Percentiles rank a stretch among this genome's conserved stretches.
Evolutionary conservation across 2,888 invertebrate species (phyloP).

Genomic region (Pandemis cinnamomeana): DNA sequence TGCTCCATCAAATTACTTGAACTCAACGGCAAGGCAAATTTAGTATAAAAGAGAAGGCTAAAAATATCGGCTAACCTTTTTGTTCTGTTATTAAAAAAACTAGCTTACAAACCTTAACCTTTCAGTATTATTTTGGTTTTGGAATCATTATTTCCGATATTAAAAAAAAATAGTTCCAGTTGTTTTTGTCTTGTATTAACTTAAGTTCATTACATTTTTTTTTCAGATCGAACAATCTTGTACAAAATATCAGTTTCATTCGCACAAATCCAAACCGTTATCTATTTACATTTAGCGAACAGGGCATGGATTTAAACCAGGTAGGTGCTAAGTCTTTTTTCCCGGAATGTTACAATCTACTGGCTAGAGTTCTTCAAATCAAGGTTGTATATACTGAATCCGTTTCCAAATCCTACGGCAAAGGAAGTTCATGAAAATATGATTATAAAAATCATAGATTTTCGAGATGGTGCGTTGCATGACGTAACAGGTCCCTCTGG

Average conservation of each 20-base stretch:
- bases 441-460: background rate
- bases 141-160: too few relatives aligned
- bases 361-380: too few relatives aligned
- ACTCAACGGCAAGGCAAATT: slow-evolving; percentile 22
- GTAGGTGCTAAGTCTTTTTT: background rate
- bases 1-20: slow-evolving; percentile 47
- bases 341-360: background rate
- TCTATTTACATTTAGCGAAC: background rate
- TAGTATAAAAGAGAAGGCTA: slow-evolving; percentile 1
- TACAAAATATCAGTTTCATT: background rate
- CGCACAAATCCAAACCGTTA: background rate
- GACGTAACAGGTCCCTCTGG: background rate
- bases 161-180: too few relatives aligned
- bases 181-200: too few relatives aligned
- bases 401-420: too few relatives aligned
- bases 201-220: background rate
- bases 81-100: background rate
- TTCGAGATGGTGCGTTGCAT: background rate
- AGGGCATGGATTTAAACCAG: background rate
- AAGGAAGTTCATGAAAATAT: background rate
- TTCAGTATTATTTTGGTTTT: background rate
- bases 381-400: background rate
- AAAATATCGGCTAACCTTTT: background rate
- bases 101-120: too few relatives aligned
- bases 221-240: background rate